These are phyloP conservation scores for Serinus canaria DNA, from an alignment of 2,113 vertebrate species.

Conservation along the genomic window DNA sequence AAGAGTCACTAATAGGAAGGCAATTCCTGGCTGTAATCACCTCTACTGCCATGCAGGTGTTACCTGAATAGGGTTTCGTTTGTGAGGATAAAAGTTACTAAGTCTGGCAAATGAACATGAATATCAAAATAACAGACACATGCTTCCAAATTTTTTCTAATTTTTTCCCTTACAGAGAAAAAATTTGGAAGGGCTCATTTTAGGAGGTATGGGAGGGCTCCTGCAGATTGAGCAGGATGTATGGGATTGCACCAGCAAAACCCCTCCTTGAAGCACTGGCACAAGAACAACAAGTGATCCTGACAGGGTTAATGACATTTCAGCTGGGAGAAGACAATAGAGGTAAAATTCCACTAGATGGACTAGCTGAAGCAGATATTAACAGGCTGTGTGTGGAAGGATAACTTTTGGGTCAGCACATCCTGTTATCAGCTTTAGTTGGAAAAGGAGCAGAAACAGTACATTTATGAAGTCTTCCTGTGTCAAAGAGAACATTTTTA, in stretches of 20 bases:
- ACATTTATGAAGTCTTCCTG: background rate
- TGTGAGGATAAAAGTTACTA: background rate
- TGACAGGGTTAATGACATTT: background rate
- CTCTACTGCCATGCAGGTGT: background rate
- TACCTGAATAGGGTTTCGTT: background rate
- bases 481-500: background rate
- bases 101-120: background rate
- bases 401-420: background rate
- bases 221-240: background rate
- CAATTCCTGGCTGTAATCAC: background rate
- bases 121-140: background rate
- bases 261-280: background rate
- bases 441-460: background rate
- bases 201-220: background rate
- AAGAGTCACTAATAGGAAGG: background rate
- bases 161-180: background rate
- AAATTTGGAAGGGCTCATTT: background rate
- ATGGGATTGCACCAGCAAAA: background rate
- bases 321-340: background rate
- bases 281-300: background rate
- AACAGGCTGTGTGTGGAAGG: background rate
- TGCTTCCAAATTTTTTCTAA: background rate
- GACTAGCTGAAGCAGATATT: slow-evolving; percentile 16
- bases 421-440: background rate
- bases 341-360: slow-evolving; percentile 22